Conservation (phyloP, 2,113 vertebrate species). For the Gyps fulvus region DNA sequence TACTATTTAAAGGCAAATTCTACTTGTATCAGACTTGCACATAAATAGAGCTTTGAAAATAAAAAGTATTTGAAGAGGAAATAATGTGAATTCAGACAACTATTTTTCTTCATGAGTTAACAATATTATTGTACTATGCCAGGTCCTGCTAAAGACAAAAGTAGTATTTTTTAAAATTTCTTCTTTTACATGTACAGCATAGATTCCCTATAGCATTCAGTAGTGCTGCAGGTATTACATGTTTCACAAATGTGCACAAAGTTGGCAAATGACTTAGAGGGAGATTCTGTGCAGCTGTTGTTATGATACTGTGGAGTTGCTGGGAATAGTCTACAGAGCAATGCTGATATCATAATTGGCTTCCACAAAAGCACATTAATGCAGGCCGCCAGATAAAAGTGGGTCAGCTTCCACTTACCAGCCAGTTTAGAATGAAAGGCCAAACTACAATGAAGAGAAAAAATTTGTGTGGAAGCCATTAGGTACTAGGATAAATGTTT, state of each 20-base stretch:
- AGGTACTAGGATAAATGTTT: slow-evolving; percentile 23
- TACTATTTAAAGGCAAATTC: background rate
- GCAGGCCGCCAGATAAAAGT: slow-evolving; percentile 25
- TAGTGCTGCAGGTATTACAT: background rate
- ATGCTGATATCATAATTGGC: slow-evolving; percentile 29
- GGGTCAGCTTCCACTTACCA: slow-evolving; percentile 50
- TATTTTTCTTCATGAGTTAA: background rate
- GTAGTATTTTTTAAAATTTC: background rate
- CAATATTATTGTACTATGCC: background rate
- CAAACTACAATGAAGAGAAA: background rate
- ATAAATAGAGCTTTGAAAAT: background rate
- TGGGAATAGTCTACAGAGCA: background rate
- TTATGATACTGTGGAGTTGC: background rate
- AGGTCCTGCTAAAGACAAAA: background rate
- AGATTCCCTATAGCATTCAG: background rate
- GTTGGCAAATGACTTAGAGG: background rate
- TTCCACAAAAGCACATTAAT: slow-evolving; percentile 37
- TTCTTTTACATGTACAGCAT: background rate
- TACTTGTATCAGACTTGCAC: background rate
- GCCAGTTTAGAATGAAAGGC: background rate
- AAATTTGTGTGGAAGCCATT: background rate
- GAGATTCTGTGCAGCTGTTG: slow-evolving; percentile 22
- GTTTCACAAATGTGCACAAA: background rate
- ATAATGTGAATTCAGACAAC: background rate
- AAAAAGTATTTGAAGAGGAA: background rate